phyloP scores from a whole-genome alignment of 1,140 invertebrate genomes.

The Drosophila pachea region DNA sequence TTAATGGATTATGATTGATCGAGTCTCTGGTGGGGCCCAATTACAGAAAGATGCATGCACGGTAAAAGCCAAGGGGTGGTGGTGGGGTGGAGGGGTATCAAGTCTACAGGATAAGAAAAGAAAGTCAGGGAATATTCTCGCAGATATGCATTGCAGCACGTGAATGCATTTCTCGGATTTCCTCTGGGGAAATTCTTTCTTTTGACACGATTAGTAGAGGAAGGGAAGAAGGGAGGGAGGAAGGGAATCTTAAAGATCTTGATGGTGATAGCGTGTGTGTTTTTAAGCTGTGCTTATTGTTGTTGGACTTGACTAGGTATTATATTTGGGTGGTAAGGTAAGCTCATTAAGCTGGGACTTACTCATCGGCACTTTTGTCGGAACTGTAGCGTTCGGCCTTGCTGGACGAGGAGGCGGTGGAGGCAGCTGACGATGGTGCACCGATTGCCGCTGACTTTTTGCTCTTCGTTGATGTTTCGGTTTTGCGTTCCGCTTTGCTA shows the following conservation, averaged over 20 bases:
- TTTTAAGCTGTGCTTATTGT: conserved; percentile 11
- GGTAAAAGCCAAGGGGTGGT: not conserved
- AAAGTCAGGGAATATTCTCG: not conserved
- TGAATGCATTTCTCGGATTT: too few species aligned
- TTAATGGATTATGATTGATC: conserved; percentile 44
- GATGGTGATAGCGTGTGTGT: conserved; percentile 8
- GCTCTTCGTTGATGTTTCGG: conserved; percentile 38
- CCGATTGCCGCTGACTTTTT: conserved; percentile 49
- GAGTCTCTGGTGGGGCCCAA: conserved; percentile 9
- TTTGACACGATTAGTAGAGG: not conserved
- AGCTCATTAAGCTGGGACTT: conserved; percentile 31
- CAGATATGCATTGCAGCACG: too few species aligned
- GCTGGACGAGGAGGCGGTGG: conserved; percentile 52
- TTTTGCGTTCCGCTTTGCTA: conserved; percentile 49
- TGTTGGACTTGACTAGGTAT: conserved; percentile 9
- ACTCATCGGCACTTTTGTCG: conserved; percentile 76
- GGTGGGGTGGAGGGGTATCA: too few species aligned
- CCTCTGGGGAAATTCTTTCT: too few species aligned
- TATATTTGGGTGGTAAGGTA: too few species aligned
- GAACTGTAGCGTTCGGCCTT: conserved; percentile 65
- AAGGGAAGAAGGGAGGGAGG: too few species aligned
- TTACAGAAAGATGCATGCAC: conserved; percentile 16
- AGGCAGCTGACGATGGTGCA: conserved; percentile 54
- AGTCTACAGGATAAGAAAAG: not conserved
- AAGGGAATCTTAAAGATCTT: conserved; percentile 7